Evolutionary conservation across 2,797 vertebrate genomes (phyloP), one percentile per base, ranked within the genome.

Genomic region (Nasua narica): DNA sequence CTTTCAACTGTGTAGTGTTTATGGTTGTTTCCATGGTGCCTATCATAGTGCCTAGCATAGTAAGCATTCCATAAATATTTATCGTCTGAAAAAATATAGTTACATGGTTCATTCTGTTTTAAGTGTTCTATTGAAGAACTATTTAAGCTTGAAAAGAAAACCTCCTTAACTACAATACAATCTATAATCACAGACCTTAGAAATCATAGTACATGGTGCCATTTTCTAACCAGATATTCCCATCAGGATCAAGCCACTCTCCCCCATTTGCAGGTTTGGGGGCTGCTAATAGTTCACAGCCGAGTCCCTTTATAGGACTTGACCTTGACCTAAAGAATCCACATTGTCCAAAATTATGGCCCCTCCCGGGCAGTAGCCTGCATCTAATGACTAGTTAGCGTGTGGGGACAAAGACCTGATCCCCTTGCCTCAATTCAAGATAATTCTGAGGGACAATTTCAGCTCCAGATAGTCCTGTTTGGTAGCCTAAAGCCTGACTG

Each of bases 11-110:
- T 62, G 87, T 62, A 81, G 69, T 62, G 54, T 58, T 97, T 95
- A 95, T 84, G 62, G 48, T 69, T 94, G 16, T 93, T 91, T 91
- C 70, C 50, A 92, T 60, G 91, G 72, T 78, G 58, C 79, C 60
- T 94, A 81, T 82, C 72, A 83, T 62, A 50, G 60, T 87, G 54
- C 27, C 70, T 83, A 27, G 79, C 37, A 70, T 81, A 82, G 85
- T 62, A 93, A 89, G 37, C 56, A 65, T 91, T 92, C 91, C n/a
- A 89, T 93, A 95, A 97, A 97, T 97, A 96, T 93, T 96, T 96
- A 97, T 90, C 91, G 92, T 96, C 79, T 89, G 89, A 93, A 74
- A 94, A 95, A 88, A 92, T 88, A 84, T 6, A 69, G 86, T 91
- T 91, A 89, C 91, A 84, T 54, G 69, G 48, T 70, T 90, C 50